Conservation (phyloP, 2,888 invertebrate genomes). For the Idaea straminata region DNA sequence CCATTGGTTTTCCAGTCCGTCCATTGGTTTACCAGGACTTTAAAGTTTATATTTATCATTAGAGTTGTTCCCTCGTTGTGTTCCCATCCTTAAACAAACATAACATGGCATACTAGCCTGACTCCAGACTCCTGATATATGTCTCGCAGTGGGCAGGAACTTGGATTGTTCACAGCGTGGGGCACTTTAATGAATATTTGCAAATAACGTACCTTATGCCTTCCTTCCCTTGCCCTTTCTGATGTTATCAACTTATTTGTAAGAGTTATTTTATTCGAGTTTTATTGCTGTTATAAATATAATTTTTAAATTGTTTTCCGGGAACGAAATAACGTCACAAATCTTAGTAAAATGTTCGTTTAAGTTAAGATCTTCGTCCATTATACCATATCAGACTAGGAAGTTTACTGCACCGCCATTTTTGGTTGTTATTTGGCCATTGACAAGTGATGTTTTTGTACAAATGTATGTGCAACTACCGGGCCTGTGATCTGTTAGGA, state of each 20-base stretch:
- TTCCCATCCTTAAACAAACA: conserved; percentile 29
- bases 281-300: not conserved
- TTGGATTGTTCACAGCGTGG: conserved; percentile 49
- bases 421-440: too few species aligned
- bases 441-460: too few species aligned
- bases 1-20: not conserved
- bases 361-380: too few species aligned
- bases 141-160: conserved; percentile 40
- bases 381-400: too few species aligned
- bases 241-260: conserved; percentile 1
- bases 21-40: too few species aligned
- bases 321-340: not conserved
- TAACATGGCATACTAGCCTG: conserved; percentile 6
- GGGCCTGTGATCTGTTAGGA: too few species aligned
- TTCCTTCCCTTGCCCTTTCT: not conserved
- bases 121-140: conserved; percentile 34
- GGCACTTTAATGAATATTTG: conserved; percentile 47
- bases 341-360: not conserved
- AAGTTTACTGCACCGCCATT: too few species aligned
- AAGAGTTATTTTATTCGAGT: not conserved
- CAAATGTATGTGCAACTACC: too few species aligned
- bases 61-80: conserved; percentile 12
- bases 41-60: too few species aligned
- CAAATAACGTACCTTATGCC: not conserved
- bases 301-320: not conserved